Percentiles rank a stretch among this genome's conserved stretches.
Evolutionary conservation across 64 coral and sea anemone genomes (phyloP).

Genomic region (Astreopora myriophthalma): DNA sequence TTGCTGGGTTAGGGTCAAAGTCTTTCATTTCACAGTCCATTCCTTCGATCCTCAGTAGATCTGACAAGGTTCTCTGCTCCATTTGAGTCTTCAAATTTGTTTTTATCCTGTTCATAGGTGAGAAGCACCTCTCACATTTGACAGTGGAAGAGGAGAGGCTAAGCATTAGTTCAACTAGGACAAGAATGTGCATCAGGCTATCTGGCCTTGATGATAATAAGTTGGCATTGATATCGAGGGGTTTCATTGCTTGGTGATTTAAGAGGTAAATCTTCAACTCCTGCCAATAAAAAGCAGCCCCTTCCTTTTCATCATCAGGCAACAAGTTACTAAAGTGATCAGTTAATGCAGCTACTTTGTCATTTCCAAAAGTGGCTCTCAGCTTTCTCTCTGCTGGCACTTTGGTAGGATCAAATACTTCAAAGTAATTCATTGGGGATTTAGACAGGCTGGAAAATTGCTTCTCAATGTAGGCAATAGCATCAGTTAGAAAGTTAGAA

Average conservation of each 20-base stretch:
- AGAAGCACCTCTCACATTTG: constrained; percentile 25
- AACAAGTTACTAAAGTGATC: constrained; percentile 27
- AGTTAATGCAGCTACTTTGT: constrained; percentile 32
- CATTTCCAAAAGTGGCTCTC: constrained; percentile 15
- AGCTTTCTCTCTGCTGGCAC: constrained; percentile 11
- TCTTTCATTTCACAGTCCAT: constrained; percentile 44
- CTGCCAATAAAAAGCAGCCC: constrained; percentile 17
- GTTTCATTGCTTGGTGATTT: constrained; percentile 16
- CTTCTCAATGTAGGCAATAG: background rate
- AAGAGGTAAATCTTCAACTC: constrained; percentile 33
- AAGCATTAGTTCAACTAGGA: constrained; percentile 23
- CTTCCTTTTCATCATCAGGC: constrained; percentile 33
- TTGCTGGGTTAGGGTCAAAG: constrained; percentile 39
- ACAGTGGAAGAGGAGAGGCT: constrained; percentile 19
- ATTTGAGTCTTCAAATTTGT: constrained; percentile 18
- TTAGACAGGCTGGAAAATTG: constrained; percentile 8
- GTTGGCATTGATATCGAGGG: constrained; percentile 12
- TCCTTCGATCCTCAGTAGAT: constrained; percentile 33
- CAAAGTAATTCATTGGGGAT: constrained; percentile 13
- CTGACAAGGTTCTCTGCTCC: constrained; percentile 43
- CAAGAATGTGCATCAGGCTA: background rate
- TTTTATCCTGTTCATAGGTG: constrained; percentile 19
- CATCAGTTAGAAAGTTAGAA: constrained; percentile 11
- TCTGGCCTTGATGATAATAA: constrained; percentile 11
- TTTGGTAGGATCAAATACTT: constrained; percentile 19